phyloP scores from a whole-genome alignment of 2,888 invertebrate species.

The Ormyrus thymus region DNA sequence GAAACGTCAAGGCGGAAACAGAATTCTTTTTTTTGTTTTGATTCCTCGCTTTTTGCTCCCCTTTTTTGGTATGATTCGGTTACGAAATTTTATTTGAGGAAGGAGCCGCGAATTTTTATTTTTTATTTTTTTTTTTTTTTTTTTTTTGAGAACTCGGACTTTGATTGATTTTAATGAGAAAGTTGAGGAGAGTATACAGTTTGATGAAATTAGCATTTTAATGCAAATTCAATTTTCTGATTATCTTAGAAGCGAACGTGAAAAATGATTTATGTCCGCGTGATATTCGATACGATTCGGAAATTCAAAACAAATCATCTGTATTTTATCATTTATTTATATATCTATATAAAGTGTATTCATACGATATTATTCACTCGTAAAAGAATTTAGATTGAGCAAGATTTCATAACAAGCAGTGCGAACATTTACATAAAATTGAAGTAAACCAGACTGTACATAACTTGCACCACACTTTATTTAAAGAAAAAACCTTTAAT shows the following conservation, averaged over 20 bases:
- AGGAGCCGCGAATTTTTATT: not conserved
- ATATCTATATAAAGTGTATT: too few species aligned
- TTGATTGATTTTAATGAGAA: slow-evolving; percentile 36
- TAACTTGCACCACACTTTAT: too few species aligned
- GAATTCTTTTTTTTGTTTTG: slow-evolving; percentile 8
- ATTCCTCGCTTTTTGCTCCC: too few species aligned
- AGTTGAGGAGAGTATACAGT: slow-evolving; percentile 6
- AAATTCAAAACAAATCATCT: too few species aligned
- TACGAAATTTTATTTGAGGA: slow-evolving; percentile 7
- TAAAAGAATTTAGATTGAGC: too few species aligned
- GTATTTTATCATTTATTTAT: too few species aligned
- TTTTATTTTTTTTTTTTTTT: slow-evolving; percentile 9
- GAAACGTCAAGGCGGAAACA: not conserved
- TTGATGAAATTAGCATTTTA: slow-evolving; percentile 28
- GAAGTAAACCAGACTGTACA: too few species aligned
- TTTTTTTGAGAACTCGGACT: not conserved
- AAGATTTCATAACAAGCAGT: too few species aligned
- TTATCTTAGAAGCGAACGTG: not conserved
- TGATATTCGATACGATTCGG: too few species aligned
- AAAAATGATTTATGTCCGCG: not conserved
- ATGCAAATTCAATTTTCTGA: not conserved
- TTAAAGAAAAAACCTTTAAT: too few species aligned
- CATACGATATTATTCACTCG: too few species aligned
- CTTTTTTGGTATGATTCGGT: not conserved
- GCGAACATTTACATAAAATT: too few species aligned